These are phyloP conservation scores for Pterobdella sp. DNA, from an alignment of 2,888 invertebrate genomes.

Conservation along the genomic window DNA sequence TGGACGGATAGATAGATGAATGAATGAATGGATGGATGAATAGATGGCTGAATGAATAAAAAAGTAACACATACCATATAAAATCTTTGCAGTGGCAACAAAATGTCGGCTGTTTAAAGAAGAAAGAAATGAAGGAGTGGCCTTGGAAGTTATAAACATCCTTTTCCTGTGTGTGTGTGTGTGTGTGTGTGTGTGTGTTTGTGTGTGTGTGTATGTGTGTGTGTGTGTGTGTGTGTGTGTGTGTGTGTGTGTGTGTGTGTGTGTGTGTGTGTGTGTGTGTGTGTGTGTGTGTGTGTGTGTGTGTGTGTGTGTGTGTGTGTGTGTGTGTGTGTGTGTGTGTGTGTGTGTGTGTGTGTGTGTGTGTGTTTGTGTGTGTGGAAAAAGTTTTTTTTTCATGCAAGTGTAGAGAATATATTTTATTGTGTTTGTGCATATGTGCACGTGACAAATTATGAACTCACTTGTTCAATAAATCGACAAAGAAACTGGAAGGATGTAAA, in stretches of 20 bases:
- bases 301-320: conserved; percentile 21
- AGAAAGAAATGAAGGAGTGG: neutral
- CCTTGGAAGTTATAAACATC: neutral
- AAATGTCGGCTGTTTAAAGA: no score
- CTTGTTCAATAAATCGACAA: no score
- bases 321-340: conserved; percentile 21
- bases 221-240: neutral
- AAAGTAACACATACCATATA: no score
- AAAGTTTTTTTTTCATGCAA: neutral
- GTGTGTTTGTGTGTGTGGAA: neutral
- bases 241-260: neutral
- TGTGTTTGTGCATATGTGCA: neutral
- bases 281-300: conserved; percentile 20
- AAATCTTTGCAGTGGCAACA: no score
- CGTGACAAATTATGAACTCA: neutral
- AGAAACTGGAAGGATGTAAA: no score
- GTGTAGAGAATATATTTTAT: neutral
- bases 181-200: neutral
- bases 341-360: conserved; percentile 17
- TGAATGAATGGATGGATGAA: no score
- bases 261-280: neutral
- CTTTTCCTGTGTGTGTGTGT: conserved; percentile 40
- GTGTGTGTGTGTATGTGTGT: neutral
- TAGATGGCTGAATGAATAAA: no score
- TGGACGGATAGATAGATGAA: no score